Conservation (phyloP, 2,888 invertebrate genomes). For the Harpagoxenus sublaevis region DNA sequence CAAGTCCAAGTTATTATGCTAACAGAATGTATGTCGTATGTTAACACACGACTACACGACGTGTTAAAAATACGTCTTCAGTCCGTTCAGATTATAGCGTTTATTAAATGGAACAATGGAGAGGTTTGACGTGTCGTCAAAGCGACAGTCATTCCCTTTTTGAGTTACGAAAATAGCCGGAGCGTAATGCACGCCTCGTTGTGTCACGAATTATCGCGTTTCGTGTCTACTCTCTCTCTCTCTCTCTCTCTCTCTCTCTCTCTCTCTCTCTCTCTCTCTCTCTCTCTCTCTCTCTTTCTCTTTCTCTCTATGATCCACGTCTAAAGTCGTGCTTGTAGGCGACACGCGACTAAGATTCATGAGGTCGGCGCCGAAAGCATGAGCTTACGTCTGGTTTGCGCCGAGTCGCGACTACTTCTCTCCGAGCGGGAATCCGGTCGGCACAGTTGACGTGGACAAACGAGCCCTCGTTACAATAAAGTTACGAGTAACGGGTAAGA, state of each 20-base stretch:
- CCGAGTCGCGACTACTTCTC: constrained; percentile 58
- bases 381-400: constrained; percentile 44
- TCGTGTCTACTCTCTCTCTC: constrained; percentile 1
- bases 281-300: constrained; percentile 7
- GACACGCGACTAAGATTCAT: constrained; percentile 54
- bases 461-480: constrained; percentile 70
- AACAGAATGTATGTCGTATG: background rate
- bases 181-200: constrained; percentile 29
- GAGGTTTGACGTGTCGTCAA: background rate
- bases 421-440: constrained; percentile 54
- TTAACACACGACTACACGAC: constrained; percentile 9
- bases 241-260: constrained; percentile 2
- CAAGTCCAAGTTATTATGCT: background rate
- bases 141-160: constrained; percentile 31
- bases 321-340: constrained; percentile 37
- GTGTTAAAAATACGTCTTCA: background rate
- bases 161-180: constrained; percentile 26
- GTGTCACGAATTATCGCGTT: constrained; percentile 39
- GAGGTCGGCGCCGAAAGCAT: constrained; percentile 47
- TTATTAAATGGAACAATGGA: constrained; percentile 30
- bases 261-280: constrained; percentile 7
- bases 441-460: constrained; percentile 69
- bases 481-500: constrained; percentile 58
- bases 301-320: constrained; percentile 29
- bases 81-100: background rate